phyloP scores from a whole-genome alignment of 1,140 invertebrate genomes.

The Zaprionus ghesquierei region DNA sequence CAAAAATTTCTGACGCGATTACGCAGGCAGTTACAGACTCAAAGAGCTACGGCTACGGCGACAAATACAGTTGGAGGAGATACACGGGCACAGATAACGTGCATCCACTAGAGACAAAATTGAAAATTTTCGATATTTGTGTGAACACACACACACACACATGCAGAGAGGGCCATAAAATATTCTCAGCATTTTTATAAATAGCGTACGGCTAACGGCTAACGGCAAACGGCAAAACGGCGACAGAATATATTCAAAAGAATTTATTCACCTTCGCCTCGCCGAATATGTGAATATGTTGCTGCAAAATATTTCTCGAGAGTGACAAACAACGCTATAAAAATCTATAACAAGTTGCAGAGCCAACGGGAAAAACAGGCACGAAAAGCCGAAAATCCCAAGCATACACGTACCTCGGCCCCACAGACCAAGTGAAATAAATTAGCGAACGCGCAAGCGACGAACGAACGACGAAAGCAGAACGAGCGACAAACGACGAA shows the following conservation, averaged over 20 bases:
- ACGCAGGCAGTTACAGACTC: not conserved
- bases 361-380: not conserved
- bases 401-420: not conserved
- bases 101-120: not conserved
- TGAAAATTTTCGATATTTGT: not conserved
- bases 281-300: constrained; percentile 11
- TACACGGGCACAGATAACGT: not conserved
- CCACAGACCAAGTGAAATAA: not conserved
- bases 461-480: not conserved
- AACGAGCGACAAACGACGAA: not conserved
- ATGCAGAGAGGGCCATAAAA: not conserved
- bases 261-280: constrained; percentile 10
- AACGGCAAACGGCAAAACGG: not conserved
- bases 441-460: not conserved
- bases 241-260: constrained; percentile 1
- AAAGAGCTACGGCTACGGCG: not conserved
- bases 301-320: constrained; percentile 7
- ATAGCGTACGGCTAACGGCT: constrained; percentile 11
- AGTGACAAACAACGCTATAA: constrained; percentile 3
- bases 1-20: not conserved
- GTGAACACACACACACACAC: not conserved
- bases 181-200: constrained; percentile 11
- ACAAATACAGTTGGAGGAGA: not conserved
- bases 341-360: constrained; percentile 14
- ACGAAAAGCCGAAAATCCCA: constrained; percentile 10